Conservation (phyloP, 2,797 vertebrate species). For the Parauchenoglanis punctatus region DNA sequence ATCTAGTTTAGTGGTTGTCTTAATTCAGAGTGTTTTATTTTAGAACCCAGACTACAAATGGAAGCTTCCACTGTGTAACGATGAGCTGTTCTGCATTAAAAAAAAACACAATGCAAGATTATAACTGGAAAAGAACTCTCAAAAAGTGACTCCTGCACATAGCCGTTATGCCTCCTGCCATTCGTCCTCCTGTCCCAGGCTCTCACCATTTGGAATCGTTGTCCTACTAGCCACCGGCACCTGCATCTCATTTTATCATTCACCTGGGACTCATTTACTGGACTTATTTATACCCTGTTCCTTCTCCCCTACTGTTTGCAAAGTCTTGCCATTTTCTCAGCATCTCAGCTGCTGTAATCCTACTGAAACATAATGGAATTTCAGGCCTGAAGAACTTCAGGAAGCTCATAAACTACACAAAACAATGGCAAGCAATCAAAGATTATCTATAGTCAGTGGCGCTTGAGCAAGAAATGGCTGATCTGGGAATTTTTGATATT, state of each 20-base stretch:
- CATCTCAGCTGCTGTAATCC: constrained; percentile 37
- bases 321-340: constrained; percentile 39
- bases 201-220: constrained; percentile 30
- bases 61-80: constrained; percentile 7
- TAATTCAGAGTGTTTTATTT: not conserved
- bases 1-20: not conserved
- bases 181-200: constrained; percentile 31
- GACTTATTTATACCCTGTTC: constrained; percentile 36
- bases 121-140: constrained; percentile 1
- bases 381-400: constrained; percentile 30
- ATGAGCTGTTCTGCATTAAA: not conserved
- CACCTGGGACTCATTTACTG: constrained; percentile 34
- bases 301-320: constrained; percentile 33
- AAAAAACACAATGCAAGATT: constrained; percentile 7
- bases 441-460: constrained; percentile 19
- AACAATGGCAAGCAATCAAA: constrained; percentile 31
- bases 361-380: constrained; percentile 31
- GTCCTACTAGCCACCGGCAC: constrained; percentile 37
- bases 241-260: constrained; percentile 36
- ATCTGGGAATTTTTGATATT: constrained; percentile 31
- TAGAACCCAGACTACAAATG: not conserved
- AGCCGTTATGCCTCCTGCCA: constrained; percentile 28
- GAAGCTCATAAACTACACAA: constrained; percentile 28
- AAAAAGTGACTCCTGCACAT: constrained; percentile 20
- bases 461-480: constrained; percentile 9